phyloP scores from a whole-genome alignment of 1,140 invertebrate genomes.

The Pseudomyrmex flavicornis region DNA sequence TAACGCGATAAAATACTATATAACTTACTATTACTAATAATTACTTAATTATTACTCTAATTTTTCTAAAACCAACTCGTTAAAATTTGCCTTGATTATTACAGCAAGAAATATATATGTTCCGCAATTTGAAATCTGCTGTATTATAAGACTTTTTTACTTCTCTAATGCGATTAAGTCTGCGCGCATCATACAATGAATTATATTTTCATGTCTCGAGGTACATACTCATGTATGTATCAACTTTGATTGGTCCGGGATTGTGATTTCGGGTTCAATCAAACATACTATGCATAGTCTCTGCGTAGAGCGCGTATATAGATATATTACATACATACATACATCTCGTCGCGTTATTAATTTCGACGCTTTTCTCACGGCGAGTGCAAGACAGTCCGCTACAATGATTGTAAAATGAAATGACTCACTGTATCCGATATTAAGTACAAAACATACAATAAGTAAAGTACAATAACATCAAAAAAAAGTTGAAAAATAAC shows the following conservation, averaged over 20 bases:
- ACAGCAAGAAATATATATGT: too few species aligned
- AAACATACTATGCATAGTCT: neutral
- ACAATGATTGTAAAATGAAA: slow-evolving; percentile 35
- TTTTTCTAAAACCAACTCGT: too few species aligned
- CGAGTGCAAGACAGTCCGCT: neutral
- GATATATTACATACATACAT: too few species aligned
- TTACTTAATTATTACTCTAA: too few species aligned
- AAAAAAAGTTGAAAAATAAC: slow-evolving; percentile 13
- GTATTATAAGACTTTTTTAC: slow-evolving; percentile 14
- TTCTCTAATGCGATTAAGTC: slow-evolving; percentile 25
- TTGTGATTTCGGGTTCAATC: slow-evolving; percentile 42
- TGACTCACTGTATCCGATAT: slow-evolving; percentile 24
- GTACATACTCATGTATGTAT: slow-evolving; percentile 1
- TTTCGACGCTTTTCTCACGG: too few species aligned
- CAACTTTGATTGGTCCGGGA: slow-evolving; percentile 57
- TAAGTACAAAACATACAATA: neutral
- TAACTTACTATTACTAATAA: neutral
- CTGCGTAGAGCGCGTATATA: too few species aligned
- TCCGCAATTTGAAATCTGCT: neutral
- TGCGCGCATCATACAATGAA: slow-evolving; percentile 9
- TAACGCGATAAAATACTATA: slow-evolving; percentile 3
- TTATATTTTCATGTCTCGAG: slow-evolving; percentile 33
- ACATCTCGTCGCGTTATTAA: too few species aligned
- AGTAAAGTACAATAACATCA: slow-evolving; percentile 7
- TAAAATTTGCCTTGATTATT: neutral